Conservation (phyloP, 2,888 invertebrate genomes). For the Mimumesa dahlbomi region DNA sequence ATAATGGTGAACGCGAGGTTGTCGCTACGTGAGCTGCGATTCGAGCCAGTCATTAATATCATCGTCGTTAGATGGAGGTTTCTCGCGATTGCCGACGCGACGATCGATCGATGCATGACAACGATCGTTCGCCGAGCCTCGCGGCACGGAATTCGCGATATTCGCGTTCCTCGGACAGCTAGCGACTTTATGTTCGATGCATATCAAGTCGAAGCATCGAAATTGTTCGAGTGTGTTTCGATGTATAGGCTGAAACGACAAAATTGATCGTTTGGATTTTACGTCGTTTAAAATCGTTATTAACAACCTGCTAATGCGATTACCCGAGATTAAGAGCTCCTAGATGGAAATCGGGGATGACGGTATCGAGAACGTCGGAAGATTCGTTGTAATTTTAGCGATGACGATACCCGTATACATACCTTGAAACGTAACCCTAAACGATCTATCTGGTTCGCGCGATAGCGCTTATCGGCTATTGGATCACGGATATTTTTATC, state of each 20-base stretch:
- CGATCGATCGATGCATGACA: too few species aligned
- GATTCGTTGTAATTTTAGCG: constrained; percentile 68
- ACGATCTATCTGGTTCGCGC: constrained; percentile 48
- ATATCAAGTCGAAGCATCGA: background rate
- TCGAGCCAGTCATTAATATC: constrained; percentile 62
- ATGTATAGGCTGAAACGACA: too few species aligned
- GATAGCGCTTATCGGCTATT: constrained; percentile 69
- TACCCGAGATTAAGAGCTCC: too few species aligned
- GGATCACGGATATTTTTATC: constrained; percentile 73
- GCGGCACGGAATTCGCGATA: too few species aligned
- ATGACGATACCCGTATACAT: constrained; percentile 55
- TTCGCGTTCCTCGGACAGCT: background rate
- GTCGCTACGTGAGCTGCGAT: constrained; percentile 66
- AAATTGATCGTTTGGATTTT: too few species aligned
- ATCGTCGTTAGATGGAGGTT: constrained; percentile 32
- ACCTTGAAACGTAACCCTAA: constrained; percentile 36
- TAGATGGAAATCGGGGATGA: background rate
- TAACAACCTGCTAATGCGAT: too few species aligned
- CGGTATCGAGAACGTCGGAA: constrained; percentile 27
- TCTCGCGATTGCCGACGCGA: constrained; percentile 23
- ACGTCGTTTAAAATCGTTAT: too few species aligned
- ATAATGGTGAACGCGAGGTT: constrained; percentile 59
- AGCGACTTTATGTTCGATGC: background rate
- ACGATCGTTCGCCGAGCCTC: too few species aligned
- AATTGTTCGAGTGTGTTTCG: too few species aligned